phyloP scores from a whole-genome alignment of 2,888 invertebrate genomes.

The Euplexia lucipara region DNA sequence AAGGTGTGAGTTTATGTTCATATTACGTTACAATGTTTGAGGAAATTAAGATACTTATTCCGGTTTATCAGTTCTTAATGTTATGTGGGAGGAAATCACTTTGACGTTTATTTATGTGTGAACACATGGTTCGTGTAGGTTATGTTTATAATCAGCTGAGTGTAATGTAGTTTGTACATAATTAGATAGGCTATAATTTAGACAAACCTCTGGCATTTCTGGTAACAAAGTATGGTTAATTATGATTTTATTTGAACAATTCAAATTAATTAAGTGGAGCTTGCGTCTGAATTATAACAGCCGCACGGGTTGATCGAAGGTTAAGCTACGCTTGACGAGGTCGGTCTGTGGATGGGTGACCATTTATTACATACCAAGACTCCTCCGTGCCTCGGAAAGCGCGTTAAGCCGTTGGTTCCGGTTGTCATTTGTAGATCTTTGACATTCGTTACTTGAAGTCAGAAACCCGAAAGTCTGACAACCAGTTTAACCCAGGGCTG shows the following conservation, averaged over 20 bases:
- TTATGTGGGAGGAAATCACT: slow-evolving; percentile 17
- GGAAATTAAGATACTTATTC: slow-evolving; percentile 14
- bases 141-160: slow-evolving; percentile 3
- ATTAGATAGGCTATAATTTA: background rate
- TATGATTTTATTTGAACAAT: background rate
- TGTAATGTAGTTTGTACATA: background rate
- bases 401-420: no score
- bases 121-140: slow-evolving; percentile 14
- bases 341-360: no score
- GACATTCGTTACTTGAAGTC: no score
- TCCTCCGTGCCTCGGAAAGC: no score
- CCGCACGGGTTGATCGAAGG: no score
- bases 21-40: background rate
- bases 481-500: no score
- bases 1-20: background rate
- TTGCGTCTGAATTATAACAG: no score
- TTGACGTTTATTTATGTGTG: slow-evolving; percentile 18
- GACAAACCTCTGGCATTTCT: background rate
- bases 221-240: background rate
- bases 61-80: slow-evolving; percentile 13
- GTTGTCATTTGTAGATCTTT: no score
- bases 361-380: no score
- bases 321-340: no score
- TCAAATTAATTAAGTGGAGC: background rate
- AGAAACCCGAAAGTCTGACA: no score